Evolutionary conservation across 2,797 vertebrate genomes (phyloP), one percentile per base, ranked within the genome.

Genomic region (Schizopygopsis pylzovi): DNA sequence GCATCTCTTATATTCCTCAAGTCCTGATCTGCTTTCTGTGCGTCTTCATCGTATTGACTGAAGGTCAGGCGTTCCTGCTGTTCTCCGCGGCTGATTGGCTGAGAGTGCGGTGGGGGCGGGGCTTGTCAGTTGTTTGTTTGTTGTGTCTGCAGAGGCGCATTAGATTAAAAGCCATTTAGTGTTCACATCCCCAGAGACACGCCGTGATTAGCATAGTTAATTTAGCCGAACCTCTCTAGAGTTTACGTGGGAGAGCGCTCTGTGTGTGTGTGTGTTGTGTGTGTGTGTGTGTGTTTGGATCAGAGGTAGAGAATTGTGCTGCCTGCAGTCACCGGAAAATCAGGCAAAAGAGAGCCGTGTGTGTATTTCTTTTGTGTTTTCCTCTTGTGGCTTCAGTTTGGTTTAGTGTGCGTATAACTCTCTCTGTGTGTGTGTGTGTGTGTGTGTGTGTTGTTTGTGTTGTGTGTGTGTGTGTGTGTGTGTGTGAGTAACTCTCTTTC

Each of bases 151-250:
- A 87, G 80, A 94, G 90, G 93, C 93, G 76, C 92, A 93, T 93
- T 90, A 91, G 95, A 95, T 95, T 95, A 95, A 95, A 95, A 95
- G 93, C 93, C 92, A 94, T 95, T 95, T 95, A 95, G 92, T 86
- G 87, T 89, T 81, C 85, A 87, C 90, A 91, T 91, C 93, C 92
- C 92, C 89, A 72, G 93, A 95, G 94, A 95, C 89, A 91, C 88
- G 91, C 92, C 93, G 94, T 94, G 95, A 96, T 96, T 95, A 95
- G 93, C 95, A 95, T 94, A 93, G 94, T 94, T 95, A 95, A 96
- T 95, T 95, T 94, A 95, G 94, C 93, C 93, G 93, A 96, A 95
- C 95, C 94, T 93, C 94, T 94, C 94, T 88, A 89, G 92, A 93
- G 94, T 94, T 92, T 91, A 91, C 84, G 52, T 28, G 76, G 81